Base-by-base conservation (phyloP, 2,888 invertebrate genomes). In the Eristalis intricaria region DNA sequence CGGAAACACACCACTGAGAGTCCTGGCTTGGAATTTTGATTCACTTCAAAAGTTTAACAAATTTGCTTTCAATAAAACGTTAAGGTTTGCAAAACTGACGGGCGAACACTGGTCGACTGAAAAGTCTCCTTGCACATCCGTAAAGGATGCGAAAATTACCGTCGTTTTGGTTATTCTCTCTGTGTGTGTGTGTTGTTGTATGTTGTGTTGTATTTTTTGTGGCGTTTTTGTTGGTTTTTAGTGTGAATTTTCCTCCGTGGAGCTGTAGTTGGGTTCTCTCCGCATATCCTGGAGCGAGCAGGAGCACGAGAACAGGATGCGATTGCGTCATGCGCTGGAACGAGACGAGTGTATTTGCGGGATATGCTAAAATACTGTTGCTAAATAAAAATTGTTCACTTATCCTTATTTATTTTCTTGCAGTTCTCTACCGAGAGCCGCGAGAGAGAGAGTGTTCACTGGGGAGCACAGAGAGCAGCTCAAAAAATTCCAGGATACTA, bases 51-150 rank as follows among this genome's bases (percentile, higher is more conserved):
- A n/a, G 68, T 64, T 15, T 26, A 26, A 69, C 22, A 40, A 71
- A 29, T 40, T 63, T 50, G 58, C 19, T 40, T 11, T 71, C 35
- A 71, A 78, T 61, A 40, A 86, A 86, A 87, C 87, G 87, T 76
- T 84, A 76, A 79, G 83, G 87, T 86, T 84, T 79, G 84, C 88
- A 76, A 89, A 88, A 90, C 90, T 88, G 90, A 90, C 89, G 90
- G 90, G 90, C 91, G 91, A 91, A 91, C 91, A 90, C 90, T 90
- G 90, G 91, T 91, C 90, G 91, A 91, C 91, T 91, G 90, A 91
- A 90, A 90, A 90, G 89, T 91, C 90, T 89, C 89, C 90, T 89
- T 90, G 89, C 89, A 90, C 90, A 89, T 89, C 90, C 90, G 89
- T 90, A 90, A 90, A 90, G 89, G 90, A 90, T 90, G 90, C 90